Conservation (phyloP, 1,140 invertebrate genomes). For the Drosophila pseudoananassae region DNA sequence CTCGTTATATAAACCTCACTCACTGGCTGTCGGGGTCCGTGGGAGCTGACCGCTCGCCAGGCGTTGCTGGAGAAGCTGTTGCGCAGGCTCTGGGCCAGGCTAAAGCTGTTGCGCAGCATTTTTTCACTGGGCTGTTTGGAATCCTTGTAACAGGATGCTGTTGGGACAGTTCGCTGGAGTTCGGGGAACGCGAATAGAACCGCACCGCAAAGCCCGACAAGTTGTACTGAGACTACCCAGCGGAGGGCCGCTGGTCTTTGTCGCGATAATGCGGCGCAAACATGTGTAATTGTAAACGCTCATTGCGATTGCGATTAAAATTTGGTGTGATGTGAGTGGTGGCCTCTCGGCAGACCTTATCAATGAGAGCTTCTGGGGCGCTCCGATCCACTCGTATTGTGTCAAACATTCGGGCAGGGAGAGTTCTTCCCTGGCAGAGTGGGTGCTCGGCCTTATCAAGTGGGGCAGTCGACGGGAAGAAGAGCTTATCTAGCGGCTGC, state of each 20-base stretch:
- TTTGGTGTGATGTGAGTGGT: conserved; percentile 44
- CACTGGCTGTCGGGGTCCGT: conserved; percentile 69
- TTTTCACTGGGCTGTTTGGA: background rate
- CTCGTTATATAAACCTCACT: conserved; percentile 45
- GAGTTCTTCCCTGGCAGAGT: background rate
- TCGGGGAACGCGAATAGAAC: conserved; percentile 35
- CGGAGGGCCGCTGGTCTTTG: conserved; percentile 17
- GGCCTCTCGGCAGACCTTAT: conserved; percentile 66
- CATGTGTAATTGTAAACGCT: conserved; percentile 78
- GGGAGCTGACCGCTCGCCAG: conserved; percentile 59
- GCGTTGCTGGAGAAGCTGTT: conserved; percentile 51
- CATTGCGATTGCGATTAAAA: conserved; percentile 80
- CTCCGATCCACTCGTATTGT: conserved; percentile 42
- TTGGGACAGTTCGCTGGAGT: background rate
- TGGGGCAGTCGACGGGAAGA: conserved; percentile 51
- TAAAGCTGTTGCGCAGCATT: conserved; percentile 70
- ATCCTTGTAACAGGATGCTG: conserved; percentile 18
- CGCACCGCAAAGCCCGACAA: conserved; percentile 56
- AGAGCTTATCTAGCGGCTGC: conserved; percentile 46
- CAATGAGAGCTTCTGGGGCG: conserved; percentile 45
- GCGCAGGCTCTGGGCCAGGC: conserved; percentile 50
- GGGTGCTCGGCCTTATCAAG: conserved; percentile 50
- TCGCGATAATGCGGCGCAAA: conserved; percentile 62
- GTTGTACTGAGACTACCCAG: conserved; percentile 52
- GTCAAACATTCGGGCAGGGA: conserved; percentile 57